phyloP scores from a whole-genome alignment of 2,888 invertebrate species.

The Drosophila quinaria region DNA sequence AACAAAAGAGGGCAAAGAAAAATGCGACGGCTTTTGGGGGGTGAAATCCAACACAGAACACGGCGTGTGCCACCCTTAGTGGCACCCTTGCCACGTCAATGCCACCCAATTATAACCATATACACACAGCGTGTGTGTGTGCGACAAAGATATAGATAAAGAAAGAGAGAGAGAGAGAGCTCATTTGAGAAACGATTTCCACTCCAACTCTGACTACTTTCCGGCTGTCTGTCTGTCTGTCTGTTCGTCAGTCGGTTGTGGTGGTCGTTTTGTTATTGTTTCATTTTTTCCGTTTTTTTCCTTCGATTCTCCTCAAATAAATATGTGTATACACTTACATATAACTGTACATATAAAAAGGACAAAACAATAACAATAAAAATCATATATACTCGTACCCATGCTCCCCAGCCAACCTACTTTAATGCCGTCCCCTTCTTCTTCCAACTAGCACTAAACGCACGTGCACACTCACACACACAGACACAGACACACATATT shows the following conservation, averaged over 20 bases:
- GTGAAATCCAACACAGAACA: conserved; percentile 59
- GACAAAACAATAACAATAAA: conserved; percentile 84
- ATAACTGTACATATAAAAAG: conserved; percentile 64
- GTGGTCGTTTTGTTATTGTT: conserved; percentile 70
- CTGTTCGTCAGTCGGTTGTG: conserved; percentile 32
- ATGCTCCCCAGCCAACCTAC: conserved; percentile 34
- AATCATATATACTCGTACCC: conserved; percentile 78
- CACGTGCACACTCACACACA: conserved; percentile 41
- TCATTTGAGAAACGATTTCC: conserved; percentile 63
- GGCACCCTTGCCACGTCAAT: conserved; percentile 61
- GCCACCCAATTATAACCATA: conserved; percentile 79
- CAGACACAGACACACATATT: conserved; percentile 17
- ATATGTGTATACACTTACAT: conserved; percentile 33
- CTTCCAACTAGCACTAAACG: conserved; percentile 30
- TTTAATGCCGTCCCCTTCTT: conserved; percentile 23
- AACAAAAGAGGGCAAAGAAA: conserved; percentile 67
- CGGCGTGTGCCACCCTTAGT: conserved; percentile 58
- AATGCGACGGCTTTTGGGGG: conserved; percentile 65
- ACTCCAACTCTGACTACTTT: conserved; percentile 23
- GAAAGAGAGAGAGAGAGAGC: conserved; percentile 31
- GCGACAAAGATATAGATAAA: neutral
- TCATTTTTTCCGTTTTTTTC: conserved; percentile 65
- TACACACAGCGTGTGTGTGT: conserved; percentile 36
- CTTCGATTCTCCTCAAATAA: conserved; percentile 62
- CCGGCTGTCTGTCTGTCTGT: conserved; percentile 1